Base-by-base conservation (phyloP, 1,140 invertebrate genomes). In the Cataglyphis hispanica region DNA sequence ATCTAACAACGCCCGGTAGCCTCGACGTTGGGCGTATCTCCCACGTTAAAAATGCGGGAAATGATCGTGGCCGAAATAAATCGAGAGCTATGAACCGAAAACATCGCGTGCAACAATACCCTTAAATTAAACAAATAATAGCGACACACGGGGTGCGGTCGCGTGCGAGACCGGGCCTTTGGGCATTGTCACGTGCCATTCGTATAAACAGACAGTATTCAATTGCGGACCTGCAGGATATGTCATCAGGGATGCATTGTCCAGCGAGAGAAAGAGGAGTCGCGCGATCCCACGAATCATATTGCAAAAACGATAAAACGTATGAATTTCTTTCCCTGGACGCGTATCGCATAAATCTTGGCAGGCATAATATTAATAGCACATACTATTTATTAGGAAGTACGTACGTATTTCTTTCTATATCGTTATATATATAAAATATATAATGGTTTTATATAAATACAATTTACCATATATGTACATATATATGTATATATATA, bases 121-220 rank as follows among this genome's bases (percentile, higher is more conserved):
- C 89, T 90, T 90, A 92, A 94, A 93, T 93, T 93, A 91, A 93
- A 93, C 91, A 94, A 94, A 93, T 93, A 93, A 91, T 63, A 50
- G 67, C 58, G 81, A 40, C 46, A 19, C 16, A 50, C 37, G 70
- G 85, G 83, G 77, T 75, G 83, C 40, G 81, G 86, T 87, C 89
- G 50, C 87, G 89, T 91, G 91, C 90, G 63, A 80, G 85, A 43
- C 53, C 43, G 31, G 67, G 66, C 85, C 80, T 88, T 74, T 27
- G 70, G 77, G 19, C 58, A 56, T 81, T 50, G 91, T 90, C 91
- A 84, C 91, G 90, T 92, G 91, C 72, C 86, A 40, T 77, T 75
- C 63, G 69, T 80, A 78, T 86, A 92, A 92, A 91, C 87, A 92
- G 86, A 91, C 85, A 88, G 80, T 76, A 81, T 89, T 89, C 87